Evolutionary conservation across 2,888 invertebrate species (phyloP), one percentile per base, ranked within the genome.

Genomic region (Sipunculus nudus): DNA sequence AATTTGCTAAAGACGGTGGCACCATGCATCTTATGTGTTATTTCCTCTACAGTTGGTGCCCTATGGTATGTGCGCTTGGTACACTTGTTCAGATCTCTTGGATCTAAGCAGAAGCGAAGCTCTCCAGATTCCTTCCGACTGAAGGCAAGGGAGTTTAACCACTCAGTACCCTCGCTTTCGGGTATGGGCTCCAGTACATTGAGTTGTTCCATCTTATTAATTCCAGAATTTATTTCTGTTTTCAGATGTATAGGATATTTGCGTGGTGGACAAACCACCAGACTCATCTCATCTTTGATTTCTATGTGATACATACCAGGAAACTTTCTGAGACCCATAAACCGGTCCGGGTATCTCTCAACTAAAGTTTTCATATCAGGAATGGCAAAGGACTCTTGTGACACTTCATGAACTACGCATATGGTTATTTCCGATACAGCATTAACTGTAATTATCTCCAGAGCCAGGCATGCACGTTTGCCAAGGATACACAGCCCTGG

Each of bases 41-140:
- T 53, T 32, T 64, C 56, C 26, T 64, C 65, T n/a, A 63, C 10
- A 2, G 63, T 64, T 45, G 56, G 60, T 13, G 47, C 39, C 21
- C 29, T 39, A 31, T 55, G 60, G 31, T 54, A 39, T 13, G 40
- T 28, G 25, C 65, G 25, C 38, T 63, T 63, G 8, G 59, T 32
- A 10, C 41, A 43, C 31, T 25, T 3, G 25, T 62, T 62, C 29
- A 62, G 49, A 21, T 61, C 43, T 19, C 38, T 59, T 3, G 61
- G 61, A 35, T 65, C 54, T n/a, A 65, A 46, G 50, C 65, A 59
- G 29, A 63, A 43, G 6, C 59, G 21, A 16, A 62, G 26, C 29
- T 26, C n/a, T 19, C 61, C 61, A 53, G 38, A 41, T 19, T 29
- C 16, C 29, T 59, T 59, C 26, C 41, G 25, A 16, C 25, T 29